Conservation (phyloP, 2,888 invertebrate genomes). For the Xestia sexstrigata region DNA sequence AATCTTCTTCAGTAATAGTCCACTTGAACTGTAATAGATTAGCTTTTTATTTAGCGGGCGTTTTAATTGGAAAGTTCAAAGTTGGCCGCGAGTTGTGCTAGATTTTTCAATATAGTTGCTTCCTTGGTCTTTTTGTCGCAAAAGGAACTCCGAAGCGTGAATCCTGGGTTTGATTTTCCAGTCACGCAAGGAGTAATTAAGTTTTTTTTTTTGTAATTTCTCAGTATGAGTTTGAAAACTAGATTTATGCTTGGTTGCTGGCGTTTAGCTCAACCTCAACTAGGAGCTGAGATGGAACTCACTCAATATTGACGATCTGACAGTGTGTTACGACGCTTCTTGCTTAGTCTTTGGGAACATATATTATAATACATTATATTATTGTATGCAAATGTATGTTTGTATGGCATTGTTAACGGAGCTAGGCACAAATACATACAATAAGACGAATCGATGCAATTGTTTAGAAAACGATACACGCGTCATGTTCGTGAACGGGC, state of each 20-base stretch:
- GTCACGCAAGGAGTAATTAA: neutral
- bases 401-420: neutral
- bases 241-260: neutral
- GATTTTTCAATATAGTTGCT: conserved; percentile 9
- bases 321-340: neutral
- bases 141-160: neutral
- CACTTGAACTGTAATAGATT: conserved; percentile 53
- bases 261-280: neutral
- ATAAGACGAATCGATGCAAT: neutral
- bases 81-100: conserved; percentile 3
- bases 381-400: neutral
- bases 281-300: neutral
- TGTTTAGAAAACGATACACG: neutral
- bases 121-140: neutral
- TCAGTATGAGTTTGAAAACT: neutral
- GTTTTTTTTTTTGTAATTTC: neutral
- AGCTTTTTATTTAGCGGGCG: conserved; percentile 48
- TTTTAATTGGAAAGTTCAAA: conserved; percentile 48
- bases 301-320: neutral
- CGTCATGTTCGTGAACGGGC: too few relatives aligned
- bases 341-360: neutral
- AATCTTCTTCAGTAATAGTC: conserved; percentile 54
- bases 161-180: neutral
- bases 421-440: neutral
- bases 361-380: too few relatives aligned